A percentile compares a stretch with the other conserved stretches of the same genome.
Evolutionary conservation across 2,888 invertebrate genomes (phyloP).

Genomic region (Ferdinandea cuprea): DNA sequence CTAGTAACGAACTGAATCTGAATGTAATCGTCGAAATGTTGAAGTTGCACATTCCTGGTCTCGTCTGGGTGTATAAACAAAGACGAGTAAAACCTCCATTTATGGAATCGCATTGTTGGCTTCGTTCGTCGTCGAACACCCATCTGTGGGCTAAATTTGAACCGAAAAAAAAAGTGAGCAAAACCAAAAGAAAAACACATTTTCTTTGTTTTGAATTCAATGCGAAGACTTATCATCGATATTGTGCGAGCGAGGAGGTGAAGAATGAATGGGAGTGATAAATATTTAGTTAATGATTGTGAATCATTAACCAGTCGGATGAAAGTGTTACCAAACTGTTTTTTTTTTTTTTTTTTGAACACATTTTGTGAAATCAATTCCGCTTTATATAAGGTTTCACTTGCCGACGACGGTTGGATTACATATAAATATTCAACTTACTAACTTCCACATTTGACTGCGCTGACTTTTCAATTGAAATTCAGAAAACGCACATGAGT

Average conservation of each 20-base stretch:
- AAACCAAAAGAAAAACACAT: neutral
- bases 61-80: conserved; percentile 12
- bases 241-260: conserved; percentile 7
- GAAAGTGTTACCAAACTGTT: neutral
- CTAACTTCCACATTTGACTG: conserved; percentile 17
- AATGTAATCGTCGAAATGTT: neutral
- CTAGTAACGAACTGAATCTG: neutral
- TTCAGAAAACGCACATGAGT: conserved; percentile 50
- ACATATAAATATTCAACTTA: conserved; percentile 19
- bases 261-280: conserved; percentile 19
- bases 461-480: conserved; percentile 43
- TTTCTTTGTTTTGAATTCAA: conserved; percentile 44
- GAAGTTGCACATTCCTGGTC: conserved; percentile 27
- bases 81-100: conserved; percentile 13
- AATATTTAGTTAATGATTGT: neutral
- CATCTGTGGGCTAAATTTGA: conserved; percentile 35
- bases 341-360: conserved; percentile 2
- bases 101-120: conserved; percentile 5
- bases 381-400: conserved; percentile 11
- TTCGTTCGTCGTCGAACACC: neutral
- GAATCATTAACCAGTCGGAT: conserved; percentile 13
- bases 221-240: conserved; percentile 21
- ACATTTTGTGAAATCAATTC: conserved; percentile 7
- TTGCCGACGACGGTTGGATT: conserved; percentile 8
- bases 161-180: neutral